Evolutionary conservation across 2,113 vertebrate genomes (phyloP), one percentile per base, ranked within the genome.

Genomic region (Nanorana parkeri): DNA sequence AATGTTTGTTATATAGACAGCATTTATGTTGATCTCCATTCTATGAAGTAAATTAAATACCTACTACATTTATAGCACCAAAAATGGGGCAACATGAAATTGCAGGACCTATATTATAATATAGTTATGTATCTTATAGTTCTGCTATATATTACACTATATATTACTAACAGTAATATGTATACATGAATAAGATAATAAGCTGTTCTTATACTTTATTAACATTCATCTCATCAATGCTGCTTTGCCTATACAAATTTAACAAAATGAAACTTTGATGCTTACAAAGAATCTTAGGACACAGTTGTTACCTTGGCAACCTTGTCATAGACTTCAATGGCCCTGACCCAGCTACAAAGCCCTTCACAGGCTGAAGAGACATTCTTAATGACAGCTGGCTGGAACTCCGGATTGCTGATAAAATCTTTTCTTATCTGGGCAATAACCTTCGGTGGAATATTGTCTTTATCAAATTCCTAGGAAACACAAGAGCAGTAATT

Each of bases 261-360:
- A 91, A 86, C 87, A 88, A 92, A 90, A 93, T 91, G 91, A 93
- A 93, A 92, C 90, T 90, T 90, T 89, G 91, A 92, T 89, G 88
- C 84, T 72, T 89, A 91, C 84, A 88, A 89, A 86, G 87, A 92
- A 88, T 89, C 90, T 92, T 89, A 91, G 91, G 91, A 91, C 89
- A 91, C 86, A 88, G 88, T 11, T 55, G 92, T 95, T 93, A 93
- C 93, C 92, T 93, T 95, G 93, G 93, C 93, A 93, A 94, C 92
- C 89, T 90, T 92, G 86, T 88, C 92, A 86, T 84, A 80, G 0
- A 90, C 90, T 92, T 91, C 84, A 84, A 78, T 83, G 78, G 89
- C 84, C 81, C 89, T 92, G 90, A 93, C 91, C 92, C 88, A 93
- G 89, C 93, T 93, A 89, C 91, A 93, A 91, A 94, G 90, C 85